These are phyloP conservation scores for Sinotaia quadrata DNA, from an alignment of 2,888 invertebrate genomes.

Conservation along the genomic window DNA sequence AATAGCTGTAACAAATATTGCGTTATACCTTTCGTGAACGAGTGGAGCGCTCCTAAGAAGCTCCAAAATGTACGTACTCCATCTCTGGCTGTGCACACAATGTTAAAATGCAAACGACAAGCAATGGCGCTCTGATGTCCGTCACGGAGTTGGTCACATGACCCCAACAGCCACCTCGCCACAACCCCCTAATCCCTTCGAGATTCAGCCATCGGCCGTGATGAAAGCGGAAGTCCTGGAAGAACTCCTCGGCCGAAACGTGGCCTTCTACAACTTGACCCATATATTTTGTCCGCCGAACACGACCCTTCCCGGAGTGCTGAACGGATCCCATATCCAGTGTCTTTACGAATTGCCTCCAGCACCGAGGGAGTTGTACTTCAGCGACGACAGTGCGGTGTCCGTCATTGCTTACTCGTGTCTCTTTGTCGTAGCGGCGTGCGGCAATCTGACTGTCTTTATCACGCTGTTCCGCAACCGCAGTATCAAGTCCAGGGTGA, in stretches of 20 bases:
- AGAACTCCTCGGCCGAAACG: conserved; percentile 4
- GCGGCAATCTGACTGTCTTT: conserved; percentile 87
- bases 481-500: conserved; percentile 80
- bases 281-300: conserved; percentile 21
- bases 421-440: conserved; percentile 79
- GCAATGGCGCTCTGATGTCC: too few species aligned
- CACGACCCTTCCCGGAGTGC: conserved; percentile 8
- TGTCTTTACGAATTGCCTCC: conserved; percentile 29
- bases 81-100: too few species aligned
- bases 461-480: conserved; percentile 80
- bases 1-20: too few species aligned
- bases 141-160: too few species aligned
- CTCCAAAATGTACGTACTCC: too few species aligned
- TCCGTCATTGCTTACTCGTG: conserved; percentile 86
- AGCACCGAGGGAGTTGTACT: conserved; percentile 80
- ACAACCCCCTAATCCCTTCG: too few species aligned
- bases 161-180: too few species aligned
- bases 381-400: conserved; percentile 87
- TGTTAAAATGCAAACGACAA: too few species aligned
- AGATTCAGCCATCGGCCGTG: too few species aligned
- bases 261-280: conserved; percentile 23
- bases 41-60: too few species aligned
- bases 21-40: too few species aligned
- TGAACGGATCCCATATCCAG: not conserved
- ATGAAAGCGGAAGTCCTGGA: conserved; percentile 13